Percentiles rank a stretch among this genome's conserved stretches.
These are phyloP conservation scores for Meteorus colon DNA, from an alignment of 2,888 invertebrate genomes.

Conservation along the genomic window DNA sequence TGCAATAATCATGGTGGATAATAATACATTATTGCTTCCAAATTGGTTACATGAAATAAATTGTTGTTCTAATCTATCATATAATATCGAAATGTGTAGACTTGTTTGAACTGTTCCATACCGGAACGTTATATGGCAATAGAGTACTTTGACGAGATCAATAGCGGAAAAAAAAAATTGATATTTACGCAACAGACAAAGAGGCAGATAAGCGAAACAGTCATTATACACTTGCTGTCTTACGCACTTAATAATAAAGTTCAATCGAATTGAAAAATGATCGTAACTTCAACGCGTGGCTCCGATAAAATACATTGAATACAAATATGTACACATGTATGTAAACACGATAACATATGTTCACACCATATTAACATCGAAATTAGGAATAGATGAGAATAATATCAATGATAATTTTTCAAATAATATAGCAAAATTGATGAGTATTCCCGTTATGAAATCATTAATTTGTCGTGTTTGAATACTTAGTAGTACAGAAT, in stretches of 20 bases:
- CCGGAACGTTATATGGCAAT: not conserved
- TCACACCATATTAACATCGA: not conserved
- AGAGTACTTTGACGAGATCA: not conserved
- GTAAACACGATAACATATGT: constrained; percentile 7
- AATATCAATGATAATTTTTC: not conserved
- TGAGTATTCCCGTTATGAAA: not conserved
- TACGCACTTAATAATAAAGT: not conserved
- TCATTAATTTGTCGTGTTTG: not conserved
- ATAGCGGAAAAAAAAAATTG: not conserved
- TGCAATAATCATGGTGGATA: too few species aligned
- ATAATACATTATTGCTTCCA: too few species aligned
- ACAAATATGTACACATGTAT: not conserved
- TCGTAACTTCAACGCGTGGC: not conserved
- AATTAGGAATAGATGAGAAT: not conserved
- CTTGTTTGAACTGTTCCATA: not conserved
- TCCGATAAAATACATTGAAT: not conserved
- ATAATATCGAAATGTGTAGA: not conserved
- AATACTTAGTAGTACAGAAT: constrained; percentile 7
- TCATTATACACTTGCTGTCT: not conserved
- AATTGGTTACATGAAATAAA: too few species aligned
- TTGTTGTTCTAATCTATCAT: not conserved
- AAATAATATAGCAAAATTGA: not conserved
- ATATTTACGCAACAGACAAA: constrained; percentile 7
- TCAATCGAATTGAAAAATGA: not conserved
- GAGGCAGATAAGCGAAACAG: not conserved